Evolutionary conservation across 1,140 invertebrate species (phyloP).

Genomic region (Steinernema khuongi): DNA sequence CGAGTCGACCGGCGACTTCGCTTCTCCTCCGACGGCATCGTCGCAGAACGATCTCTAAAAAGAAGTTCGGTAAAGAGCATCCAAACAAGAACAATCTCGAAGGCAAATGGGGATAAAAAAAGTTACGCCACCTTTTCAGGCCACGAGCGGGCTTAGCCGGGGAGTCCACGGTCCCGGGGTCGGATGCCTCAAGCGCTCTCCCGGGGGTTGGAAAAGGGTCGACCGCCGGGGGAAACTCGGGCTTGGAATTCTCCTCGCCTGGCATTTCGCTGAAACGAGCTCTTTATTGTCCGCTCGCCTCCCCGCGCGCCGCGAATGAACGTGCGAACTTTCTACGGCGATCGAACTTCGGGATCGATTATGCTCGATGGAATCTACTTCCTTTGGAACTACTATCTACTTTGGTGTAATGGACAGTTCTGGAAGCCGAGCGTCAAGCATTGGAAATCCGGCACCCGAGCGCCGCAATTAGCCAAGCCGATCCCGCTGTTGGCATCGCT

Average conservation of each 20-base stretch:
- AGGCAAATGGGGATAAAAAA: neutral
- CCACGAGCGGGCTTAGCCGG: neutral
- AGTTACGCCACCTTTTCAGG: constrained; percentile 1
- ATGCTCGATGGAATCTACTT: too few species aligned
- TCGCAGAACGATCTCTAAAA: neutral
- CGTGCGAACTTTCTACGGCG: neutral
- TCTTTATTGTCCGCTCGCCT: neutral
- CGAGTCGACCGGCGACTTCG: constrained; percentile 69
- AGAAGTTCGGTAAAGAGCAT: too few species aligned
- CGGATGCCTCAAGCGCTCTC: too few species aligned
- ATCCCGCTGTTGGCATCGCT: too few species aligned
- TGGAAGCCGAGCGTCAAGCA: too few species aligned
- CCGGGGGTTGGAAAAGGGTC: too few species aligned
- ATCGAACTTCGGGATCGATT: neutral
- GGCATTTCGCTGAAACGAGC: neutral
- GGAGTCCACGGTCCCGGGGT: neutral
- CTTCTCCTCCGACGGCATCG: constrained; percentile 7
- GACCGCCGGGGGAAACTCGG: neutral
- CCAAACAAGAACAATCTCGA: neutral
- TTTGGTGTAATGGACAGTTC: too few species aligned
- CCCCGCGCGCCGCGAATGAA: constrained; percentile 1
- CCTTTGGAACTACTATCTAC: too few species aligned
- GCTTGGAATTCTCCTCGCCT: neutral
- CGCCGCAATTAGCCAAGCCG: too few species aligned
- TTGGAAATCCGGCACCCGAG: too few species aligned